phyloP scores from a whole-genome alignment of 2,797 vertebrate species.

The Lepilemur septentrionalis region DNA sequence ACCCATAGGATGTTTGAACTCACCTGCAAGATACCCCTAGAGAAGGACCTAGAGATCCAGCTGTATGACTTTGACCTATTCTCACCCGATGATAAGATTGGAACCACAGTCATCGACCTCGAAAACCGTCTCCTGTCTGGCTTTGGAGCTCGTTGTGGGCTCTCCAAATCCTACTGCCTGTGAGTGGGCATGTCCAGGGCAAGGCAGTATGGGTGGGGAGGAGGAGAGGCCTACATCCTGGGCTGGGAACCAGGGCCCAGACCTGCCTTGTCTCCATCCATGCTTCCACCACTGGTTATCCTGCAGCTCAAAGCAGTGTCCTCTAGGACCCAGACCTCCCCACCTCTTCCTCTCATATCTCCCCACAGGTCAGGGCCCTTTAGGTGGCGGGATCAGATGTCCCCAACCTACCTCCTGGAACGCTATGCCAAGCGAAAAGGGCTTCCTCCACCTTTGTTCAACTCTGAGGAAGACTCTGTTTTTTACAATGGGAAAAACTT shows the following conservation, averaged over 20 bases:
- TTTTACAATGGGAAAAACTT: slow-evolving; percentile 69
- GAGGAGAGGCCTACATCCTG: not conserved
- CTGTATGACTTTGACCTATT: slow-evolving; percentile 83
- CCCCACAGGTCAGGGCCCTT: slow-evolving; percentile 78
- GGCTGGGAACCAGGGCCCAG: not conserved
- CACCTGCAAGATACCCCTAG: slow-evolving; percentile 80
- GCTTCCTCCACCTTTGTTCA: slow-evolving; percentile 67
- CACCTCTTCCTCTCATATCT: not conserved
- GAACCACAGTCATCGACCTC: slow-evolving; percentile 84
- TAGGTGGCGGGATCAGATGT: slow-evolving; percentile 83
- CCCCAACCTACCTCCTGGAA: slow-evolving; percentile 76
- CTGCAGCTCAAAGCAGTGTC: not conserved
- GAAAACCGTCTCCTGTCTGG: slow-evolving; percentile 84
- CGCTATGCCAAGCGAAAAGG: slow-evolving; percentile 62
- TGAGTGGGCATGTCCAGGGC: slow-evolving; percentile 39
- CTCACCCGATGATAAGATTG: slow-evolving; percentile 81
- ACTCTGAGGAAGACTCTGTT: slow-evolving; percentile 26
- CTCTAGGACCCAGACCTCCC: not conserved
- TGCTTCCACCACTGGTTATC: not conserved
- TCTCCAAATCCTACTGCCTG: slow-evolving; percentile 80
- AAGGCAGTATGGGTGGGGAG: not conserved
- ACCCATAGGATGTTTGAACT: slow-evolving; percentile 82
- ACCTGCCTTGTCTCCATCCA: not conserved
- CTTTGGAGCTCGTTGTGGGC: slow-evolving; percentile 83
- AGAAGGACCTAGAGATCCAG: slow-evolving; percentile 84